Evolutionary conservation across 2,797 vertebrate genomes (phyloP), one percentile per base, ranked within the genome.

Genomic region (Propithecus deckenii): DNA sequence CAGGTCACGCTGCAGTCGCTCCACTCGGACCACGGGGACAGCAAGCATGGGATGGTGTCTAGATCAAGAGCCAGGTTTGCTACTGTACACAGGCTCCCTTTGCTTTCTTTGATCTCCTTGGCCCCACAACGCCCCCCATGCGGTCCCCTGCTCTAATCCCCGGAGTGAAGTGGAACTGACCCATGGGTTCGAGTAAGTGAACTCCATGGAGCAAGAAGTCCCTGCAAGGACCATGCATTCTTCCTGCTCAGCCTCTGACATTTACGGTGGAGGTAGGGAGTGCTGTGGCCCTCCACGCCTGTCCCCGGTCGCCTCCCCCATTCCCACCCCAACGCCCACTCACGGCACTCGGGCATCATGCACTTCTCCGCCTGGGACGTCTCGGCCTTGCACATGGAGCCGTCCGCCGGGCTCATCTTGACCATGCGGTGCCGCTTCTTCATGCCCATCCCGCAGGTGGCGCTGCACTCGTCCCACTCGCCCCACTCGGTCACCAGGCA

Each of bases 261-360:
- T 48, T 30, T 20, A 35, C 28, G 50, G 18, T 35, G 35, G 22
- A 9, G 10, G 25, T 18, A 25, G 25, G 46, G n/a, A 30, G 9
- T 78, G 55, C 86, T 13, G 46, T 17, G 52, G 13, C 38, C 55
- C n/a, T 52, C n/a, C 25, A 4, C 4, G 14, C 32, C 18, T 0
- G 4, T 25, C 41, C 74, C n/a, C 2, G 9, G n/a, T 9, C 23
- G 57, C 23, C 55, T 41, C 23, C 46, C 75, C 13, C 4, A 1
- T 1, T 1, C 14, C 41, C 50, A 18, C 35, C 52, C n/a, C 46
- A 55, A 2, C 0, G 0, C 88, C 32, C 96, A 99, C 99, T 99
- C 98, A 99, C 99, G 99, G 97, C 99, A 99, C 97, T 99, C 99
- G 0, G 99, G 99, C 99, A 99, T 99, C 99, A 99, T 99, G 99